phyloP scores from a whole-genome alignment of 2,113 vertebrate genomes.

The Axis porcinus region DNA sequence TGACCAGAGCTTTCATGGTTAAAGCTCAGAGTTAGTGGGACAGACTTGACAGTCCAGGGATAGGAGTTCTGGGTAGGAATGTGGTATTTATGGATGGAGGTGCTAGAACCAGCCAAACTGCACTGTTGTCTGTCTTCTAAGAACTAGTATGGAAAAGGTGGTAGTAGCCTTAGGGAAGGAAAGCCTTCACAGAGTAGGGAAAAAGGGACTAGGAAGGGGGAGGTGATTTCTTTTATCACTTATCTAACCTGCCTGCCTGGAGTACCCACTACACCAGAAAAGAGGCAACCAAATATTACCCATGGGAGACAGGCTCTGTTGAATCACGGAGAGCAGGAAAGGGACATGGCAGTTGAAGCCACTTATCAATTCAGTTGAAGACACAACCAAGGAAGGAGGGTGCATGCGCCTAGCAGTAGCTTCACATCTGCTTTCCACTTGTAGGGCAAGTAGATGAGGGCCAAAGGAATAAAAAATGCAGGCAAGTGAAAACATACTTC shows the following conservation, averaged over 20 bases:
- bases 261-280: too few species aligned
- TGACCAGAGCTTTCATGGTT: background rate
- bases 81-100: background rate
- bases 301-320: background rate
- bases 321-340: background rate
- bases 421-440: background rate
- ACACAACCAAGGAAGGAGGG: background rate
- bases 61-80: too few species aligned
- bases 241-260: background rate
- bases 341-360: too few species aligned
- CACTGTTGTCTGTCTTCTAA: background rate
- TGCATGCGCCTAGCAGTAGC: fast-evolving
- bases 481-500: background rate
- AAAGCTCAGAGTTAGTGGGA: background rate
- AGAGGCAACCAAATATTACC: background rate
- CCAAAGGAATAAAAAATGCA: background rate
- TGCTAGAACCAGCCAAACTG: too few species aligned
- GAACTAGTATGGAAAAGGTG: background rate
- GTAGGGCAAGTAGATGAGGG: background rate
- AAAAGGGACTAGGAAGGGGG: background rate
- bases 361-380: background rate
- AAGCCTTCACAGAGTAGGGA: background rate
- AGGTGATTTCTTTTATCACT: background rate
- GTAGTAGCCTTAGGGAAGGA: background rate
- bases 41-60: background rate